phyloP scores from a whole-genome alignment of 2,113 vertebrate genomes.

The Acanthisitta chloris region DNA sequence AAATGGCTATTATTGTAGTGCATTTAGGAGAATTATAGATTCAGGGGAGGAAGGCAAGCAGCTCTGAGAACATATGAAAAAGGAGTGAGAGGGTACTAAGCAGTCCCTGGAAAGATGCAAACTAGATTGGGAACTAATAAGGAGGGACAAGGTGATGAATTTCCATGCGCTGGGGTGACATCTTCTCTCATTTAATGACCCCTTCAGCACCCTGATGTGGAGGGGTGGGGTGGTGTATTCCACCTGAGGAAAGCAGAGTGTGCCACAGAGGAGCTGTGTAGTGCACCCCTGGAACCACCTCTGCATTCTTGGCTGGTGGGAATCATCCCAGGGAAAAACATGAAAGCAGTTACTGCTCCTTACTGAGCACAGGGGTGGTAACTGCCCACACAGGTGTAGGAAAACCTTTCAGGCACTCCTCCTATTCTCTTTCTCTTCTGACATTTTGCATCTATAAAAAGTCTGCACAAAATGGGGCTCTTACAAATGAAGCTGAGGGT shows the following conservation, averaged over 20 bases:
- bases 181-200: background rate
- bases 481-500: background rate
- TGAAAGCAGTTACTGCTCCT: background rate
- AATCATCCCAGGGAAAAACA: background rate
- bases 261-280: rapidly evolving
- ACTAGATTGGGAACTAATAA: background rate
- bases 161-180: background rate
- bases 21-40: background rate
- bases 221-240: background rate
- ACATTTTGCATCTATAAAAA: background rate
- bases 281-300: rapidly evolving
- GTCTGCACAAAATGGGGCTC: background rate
- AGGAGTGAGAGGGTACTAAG: background rate
- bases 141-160: background rate
- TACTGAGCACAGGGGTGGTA: background rate
- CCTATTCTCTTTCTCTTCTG: background rate
- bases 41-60: background rate
- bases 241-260: background rate
- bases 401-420: background rate
- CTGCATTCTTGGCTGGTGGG: no score
- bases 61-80: background rate
- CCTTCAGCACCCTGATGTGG: background rate
- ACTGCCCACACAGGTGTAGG: background rate
- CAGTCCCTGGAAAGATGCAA: background rate
- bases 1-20: background rate